Percentiles rank a stretch among this genome's conserved stretches.
phyloP scores from a whole-genome alignment of 2,888 invertebrate species.

The Hedychridium roseum region DNA sequence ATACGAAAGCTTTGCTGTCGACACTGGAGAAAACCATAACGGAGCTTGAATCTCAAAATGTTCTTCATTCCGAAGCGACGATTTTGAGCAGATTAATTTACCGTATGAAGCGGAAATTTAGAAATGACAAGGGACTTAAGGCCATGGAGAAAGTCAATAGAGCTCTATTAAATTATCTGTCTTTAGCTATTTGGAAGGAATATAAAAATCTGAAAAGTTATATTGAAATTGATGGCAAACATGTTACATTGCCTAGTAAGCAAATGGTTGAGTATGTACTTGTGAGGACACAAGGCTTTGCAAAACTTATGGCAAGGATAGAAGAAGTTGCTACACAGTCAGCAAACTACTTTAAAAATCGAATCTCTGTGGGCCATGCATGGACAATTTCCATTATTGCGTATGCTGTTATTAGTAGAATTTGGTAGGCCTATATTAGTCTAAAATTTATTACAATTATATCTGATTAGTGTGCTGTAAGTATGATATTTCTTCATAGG shows the following conservation, averaged over 20 bases:
- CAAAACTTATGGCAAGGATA: constrained; percentile 67
- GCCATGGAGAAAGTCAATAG: constrained; percentile 67
- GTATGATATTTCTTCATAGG: constrained; percentile 36
- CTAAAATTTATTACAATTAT: background rate
- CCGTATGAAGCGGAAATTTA: constrained; percentile 69
- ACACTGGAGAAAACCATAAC: constrained; percentile 31
- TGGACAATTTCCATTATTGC: constrained; percentile 69
- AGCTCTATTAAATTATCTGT: constrained; percentile 66
- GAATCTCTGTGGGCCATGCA: constrained; percentile 67
- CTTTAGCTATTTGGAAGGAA: constrained; percentile 65
- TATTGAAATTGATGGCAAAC: constrained; percentile 41
- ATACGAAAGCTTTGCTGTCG: constrained; percentile 31
- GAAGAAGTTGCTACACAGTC: constrained; percentile 65
- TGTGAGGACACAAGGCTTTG: constrained; percentile 67
- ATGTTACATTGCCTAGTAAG: constrained; percentile 66
- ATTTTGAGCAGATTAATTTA: constrained; percentile 68
- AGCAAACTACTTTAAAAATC: constrained; percentile 66
- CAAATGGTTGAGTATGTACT: constrained; percentile 70
- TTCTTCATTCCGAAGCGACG: constrained; percentile 68
- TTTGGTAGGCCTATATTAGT: constrained; percentile 61
- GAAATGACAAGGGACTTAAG: constrained; percentile 68
- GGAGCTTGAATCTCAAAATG: constrained; percentile 59
- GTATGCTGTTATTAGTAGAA: constrained; percentile 67
- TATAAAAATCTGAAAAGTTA: constrained; percentile 43
- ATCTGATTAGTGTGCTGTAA: background rate